Evolutionary conservation across 2,113 vertebrate species (phyloP), one percentile per base, ranked within the genome.

Genomic region (Macrotus californicus): DNA sequence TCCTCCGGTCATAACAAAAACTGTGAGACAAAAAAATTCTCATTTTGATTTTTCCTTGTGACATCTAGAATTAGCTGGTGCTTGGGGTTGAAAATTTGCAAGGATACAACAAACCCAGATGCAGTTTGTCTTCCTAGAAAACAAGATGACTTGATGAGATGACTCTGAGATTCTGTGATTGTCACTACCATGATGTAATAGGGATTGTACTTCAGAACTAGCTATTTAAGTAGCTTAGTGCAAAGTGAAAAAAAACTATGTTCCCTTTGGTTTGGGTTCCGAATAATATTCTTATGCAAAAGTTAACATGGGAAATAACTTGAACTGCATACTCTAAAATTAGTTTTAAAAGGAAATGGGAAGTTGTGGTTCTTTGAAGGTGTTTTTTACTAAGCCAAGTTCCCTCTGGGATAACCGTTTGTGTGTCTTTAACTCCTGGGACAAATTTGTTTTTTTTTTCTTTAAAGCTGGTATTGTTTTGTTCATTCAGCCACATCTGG

Each of bases 301-400:
- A 31, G 39, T 93, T 96, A 46, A 48, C 80, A 72, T 41, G 91
- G 92, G 7, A 87, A 94, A 93, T 94, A 50, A 61, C 59, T 73
- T 95, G 80, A 96, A 52, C 84, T 61, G 29, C 46, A 7, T 67
- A 80, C 84, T 85, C 91, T 92, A 85, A 96, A 97, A 93, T 95
- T 87, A 67, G 64, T 80, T 91, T 93, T 94, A 89, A 72, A 91
- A 87, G 41, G 87, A 96, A 95, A 93, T 76, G 15, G 46, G 39
- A 87, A 83, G 80, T 19, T 80, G 46, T 36, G 59, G 36, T 15
- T 43, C 31, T 72, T 56, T 87, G 83, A 79, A 85, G 81, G 67
- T 61, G 29, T 66, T 93, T 94, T 79, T 89, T 87, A 84, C 64
- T 67, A 89, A 95, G 24, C 69, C 75, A 67, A 48, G 84, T 91